Conservation (phyloP, 2,888 invertebrate genomes). For the Temnothorax unifasciatus region DNA sequence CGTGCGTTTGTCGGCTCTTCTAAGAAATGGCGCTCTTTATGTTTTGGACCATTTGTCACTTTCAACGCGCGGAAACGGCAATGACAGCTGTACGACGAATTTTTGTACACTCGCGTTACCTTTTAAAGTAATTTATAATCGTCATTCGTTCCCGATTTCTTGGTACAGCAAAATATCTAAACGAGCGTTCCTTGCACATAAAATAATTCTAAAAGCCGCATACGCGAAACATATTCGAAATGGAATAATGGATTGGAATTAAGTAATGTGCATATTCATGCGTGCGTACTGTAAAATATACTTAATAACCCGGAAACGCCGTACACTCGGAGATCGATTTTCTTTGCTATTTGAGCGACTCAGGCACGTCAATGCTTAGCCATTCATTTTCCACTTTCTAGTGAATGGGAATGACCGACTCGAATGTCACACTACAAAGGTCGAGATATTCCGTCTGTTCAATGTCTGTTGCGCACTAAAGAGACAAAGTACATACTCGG, state of each 20-base stretch:
- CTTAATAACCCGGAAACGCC: not conserved
- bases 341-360: slow-evolving; percentile 8
- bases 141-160: not conserved
- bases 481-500: slow-evolving; percentile 38
- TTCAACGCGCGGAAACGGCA: slow-evolving; percentile 26
- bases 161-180: not conserved
- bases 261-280: not conserved
- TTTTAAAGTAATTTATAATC: slow-evolving; percentile 5
- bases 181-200: not conserved
- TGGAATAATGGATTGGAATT: slow-evolving; percentile 12
- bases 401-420: slow-evolving; percentile 20
- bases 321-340: not conserved
- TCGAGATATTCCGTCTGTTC: slow-evolving; percentile 40
- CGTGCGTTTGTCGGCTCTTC: slow-evolving; percentile 39
- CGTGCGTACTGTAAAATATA: not conserved
- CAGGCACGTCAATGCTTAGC: not conserved
- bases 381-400: slow-evolving; percentile 35
- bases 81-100: slow-evolving; percentile 28
- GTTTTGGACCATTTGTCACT: slow-evolving; percentile 46
- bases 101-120: slow-evolving; percentile 21
- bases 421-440: slow-evolving; percentile 36
- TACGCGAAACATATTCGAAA: not conserved
- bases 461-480: slow-evolving; percentile 24
- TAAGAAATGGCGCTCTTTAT: slow-evolving; percentile 17
- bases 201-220: not conserved